phyloP scores from a whole-genome alignment of 2,113 vertebrate genomes.

The Gymnobelideus leadbeateri region DNA sequence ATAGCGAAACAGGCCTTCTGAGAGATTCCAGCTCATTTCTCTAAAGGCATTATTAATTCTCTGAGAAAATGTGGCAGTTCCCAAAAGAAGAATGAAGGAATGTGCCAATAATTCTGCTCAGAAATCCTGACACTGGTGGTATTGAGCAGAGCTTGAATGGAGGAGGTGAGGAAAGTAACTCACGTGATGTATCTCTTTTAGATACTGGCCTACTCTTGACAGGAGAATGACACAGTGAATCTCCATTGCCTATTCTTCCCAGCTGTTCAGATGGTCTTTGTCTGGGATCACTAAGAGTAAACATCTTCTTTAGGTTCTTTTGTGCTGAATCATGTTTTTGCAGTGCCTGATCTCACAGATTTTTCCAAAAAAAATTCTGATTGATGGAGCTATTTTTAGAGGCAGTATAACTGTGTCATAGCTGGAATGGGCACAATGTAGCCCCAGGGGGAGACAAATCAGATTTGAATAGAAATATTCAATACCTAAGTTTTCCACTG shows the following conservation, averaged over 20 bases:
- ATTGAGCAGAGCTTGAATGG: background rate
- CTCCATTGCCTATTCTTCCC: background rate
- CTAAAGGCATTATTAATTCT: slow-evolving; percentile 31
- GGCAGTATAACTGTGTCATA: slow-evolving; percentile 57
- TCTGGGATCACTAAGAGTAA: slow-evolving; percentile 34
- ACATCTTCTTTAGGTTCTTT: slow-evolving; percentile 59
- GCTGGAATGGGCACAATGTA: slow-evolving; percentile 59
- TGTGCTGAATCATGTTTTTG: slow-evolving; percentile 67
- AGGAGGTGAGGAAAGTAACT: background rate
- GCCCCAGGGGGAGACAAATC: slow-evolving; percentile 58
- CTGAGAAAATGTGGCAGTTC: slow-evolving; percentile 21
- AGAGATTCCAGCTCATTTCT: slow-evolving; percentile 49
- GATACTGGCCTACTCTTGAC: background rate
- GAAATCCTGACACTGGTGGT: background rate
- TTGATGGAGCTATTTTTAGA: slow-evolving; percentile 79
- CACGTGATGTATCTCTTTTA: background rate
- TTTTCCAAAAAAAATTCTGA: slow-evolving; percentile 56
- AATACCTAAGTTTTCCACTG: slow-evolving; percentile 48
- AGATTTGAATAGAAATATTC: background rate
- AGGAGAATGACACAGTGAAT: background rate
- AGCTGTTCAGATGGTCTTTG: slow-evolving; percentile 22
- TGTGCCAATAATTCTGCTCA: slow-evolving; percentile 4
- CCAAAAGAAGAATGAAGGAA: background rate
- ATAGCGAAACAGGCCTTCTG: background rate
- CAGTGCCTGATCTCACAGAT: slow-evolving; percentile 64